Evolutionary conservation across 2,888 invertebrate genomes (phyloP).

Genomic region (Agrochola litura): DNA sequence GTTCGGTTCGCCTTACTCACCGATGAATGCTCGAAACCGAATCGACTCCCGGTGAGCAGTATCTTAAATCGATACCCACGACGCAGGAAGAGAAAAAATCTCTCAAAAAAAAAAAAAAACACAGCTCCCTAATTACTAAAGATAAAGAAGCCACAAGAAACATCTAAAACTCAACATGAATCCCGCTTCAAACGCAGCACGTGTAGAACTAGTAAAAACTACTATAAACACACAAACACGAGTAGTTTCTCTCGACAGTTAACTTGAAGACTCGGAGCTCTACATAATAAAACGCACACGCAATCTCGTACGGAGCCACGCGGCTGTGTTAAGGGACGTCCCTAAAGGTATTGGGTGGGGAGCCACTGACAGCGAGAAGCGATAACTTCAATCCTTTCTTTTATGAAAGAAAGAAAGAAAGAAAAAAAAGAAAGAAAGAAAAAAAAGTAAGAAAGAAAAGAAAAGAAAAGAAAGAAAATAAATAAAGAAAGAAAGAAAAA

Average conservation of each 20-base stretch:
- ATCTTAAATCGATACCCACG: neutral
- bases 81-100: neutral
- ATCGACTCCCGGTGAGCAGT: too few relatives aligned
- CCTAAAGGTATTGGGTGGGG: constrained; percentile 35
- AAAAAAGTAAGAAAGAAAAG: too few relatives aligned
- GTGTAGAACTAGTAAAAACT: constrained; percentile 41
- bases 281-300: constrained; percentile 59
- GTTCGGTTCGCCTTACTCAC: too few relatives aligned
- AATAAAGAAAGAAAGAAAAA: too few relatives aligned
- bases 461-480: too few relatives aligned
- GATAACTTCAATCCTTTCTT: too few relatives aligned
- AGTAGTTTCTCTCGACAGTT: constrained; percentile 44
- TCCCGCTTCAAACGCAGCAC: constrained; percentile 8
- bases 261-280: constrained; percentile 34
- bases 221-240: constrained; percentile 36
- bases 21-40: too few relatives aligned
- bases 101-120: too few relatives aligned
- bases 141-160: constrained; percentile 6
- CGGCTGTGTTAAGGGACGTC: constrained; percentile 38
- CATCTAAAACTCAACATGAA: constrained; percentile 23
- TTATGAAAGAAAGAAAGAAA: too few relatives aligned
- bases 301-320: constrained; percentile 54
- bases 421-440: too few relatives aligned
- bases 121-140: neutral
- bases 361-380: constrained; percentile 10